Evolutionary conservation across 2,888 invertebrate genomes (phyloP), one percentile per base, ranked within the genome.

Genomic region (Hecatera dysodea): DNA sequence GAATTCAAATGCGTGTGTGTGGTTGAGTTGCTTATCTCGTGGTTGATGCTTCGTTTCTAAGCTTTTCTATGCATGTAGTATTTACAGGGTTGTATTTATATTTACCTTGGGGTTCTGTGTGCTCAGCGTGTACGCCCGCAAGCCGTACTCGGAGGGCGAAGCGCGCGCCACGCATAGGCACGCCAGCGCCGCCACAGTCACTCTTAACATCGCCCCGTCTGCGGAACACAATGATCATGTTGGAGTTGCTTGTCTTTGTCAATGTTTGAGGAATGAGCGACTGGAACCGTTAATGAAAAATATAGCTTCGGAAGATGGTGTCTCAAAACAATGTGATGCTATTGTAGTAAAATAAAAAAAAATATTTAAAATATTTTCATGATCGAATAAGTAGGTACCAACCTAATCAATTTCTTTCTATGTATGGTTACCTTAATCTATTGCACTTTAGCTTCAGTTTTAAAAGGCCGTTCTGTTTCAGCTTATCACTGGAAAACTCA

Each of bases 131-230:
- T 94, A 91, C 55, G 90, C 78, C 61, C 94, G 91, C 81, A 93
- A 85, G 84, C 82, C 88, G 89, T 93, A 86, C 84, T 93, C 94
- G 78, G 93, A 88, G 81, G 93, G 93, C 92, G 94, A 93, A 85
- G 92, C 89, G 90, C 94, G 93, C 93, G 94, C 95, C 94, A 95
- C 87, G 91, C 91, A 92, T 81, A 96, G 95, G 94, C 95, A 95
- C 95, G 95, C 95, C 86, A 96, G 90, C 93, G 91, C 93, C 90
- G 92, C 93, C 88, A 91, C 92, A 76, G 88, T 92, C 89, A 89
- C 93, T 84, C 91, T 94, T 94, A 95, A 94, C 96, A 95, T 96
- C 93, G 95, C 96, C 95, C 92, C 85, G 92, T 89, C 94, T 95
- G 90, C 33, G 90, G 88, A 76, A 75, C 44, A 81, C 75, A 68